phyloP scores from a whole-genome alignment of 2,888 invertebrate species.

The Acronicta leporina region DNA sequence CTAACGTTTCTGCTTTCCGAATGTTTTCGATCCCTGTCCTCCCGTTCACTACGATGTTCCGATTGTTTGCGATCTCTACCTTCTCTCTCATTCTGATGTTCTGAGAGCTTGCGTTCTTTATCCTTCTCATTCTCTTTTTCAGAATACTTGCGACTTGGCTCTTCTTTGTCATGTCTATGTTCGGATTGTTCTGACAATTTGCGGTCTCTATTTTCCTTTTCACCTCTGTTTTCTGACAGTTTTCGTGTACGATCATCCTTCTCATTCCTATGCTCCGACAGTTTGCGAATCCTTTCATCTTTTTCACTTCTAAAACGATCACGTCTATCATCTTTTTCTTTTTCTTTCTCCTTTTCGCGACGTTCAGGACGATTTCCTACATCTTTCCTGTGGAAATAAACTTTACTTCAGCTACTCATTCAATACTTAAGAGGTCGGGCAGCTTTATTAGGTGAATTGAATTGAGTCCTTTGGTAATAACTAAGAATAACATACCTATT shows the following conservation, averaged over 20 bases:
- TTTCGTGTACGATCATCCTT: constrained; percentile 32
- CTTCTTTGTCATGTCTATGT: constrained; percentile 22
- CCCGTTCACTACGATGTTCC: constrained; percentile 26
- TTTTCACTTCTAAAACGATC: constrained; percentile 34
- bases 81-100: constrained; percentile 25
- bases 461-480: too few relatives aligned
- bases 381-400: constrained; percentile 64
- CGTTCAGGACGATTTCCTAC: constrained; percentile 57
- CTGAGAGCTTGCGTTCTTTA: constrained; percentile 30
- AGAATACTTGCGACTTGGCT: constrained; percentile 28
- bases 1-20: constrained; percentile 42
- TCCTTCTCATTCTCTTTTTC: constrained; percentile 32
- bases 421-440: too few relatives aligned
- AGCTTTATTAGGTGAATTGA: too few relatives aligned
- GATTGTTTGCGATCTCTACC: constrained; percentile 25
- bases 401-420: background rate
- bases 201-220: constrained; percentile 39
- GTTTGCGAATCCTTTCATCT: constrained; percentile 43
- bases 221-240: constrained; percentile 22
- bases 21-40: constrained; percentile 16
- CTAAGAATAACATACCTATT: too few relatives aligned
- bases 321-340: constrained; percentile 46
- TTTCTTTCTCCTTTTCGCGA: constrained; percentile 58
- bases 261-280: constrained; percentile 29
- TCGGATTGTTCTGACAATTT: constrained; percentile 24